Evolutionary conservation across 2,888 invertebrate species (phyloP), one percentile per base, ranked within the genome.

Genomic region (Hyles lineata): DNA sequence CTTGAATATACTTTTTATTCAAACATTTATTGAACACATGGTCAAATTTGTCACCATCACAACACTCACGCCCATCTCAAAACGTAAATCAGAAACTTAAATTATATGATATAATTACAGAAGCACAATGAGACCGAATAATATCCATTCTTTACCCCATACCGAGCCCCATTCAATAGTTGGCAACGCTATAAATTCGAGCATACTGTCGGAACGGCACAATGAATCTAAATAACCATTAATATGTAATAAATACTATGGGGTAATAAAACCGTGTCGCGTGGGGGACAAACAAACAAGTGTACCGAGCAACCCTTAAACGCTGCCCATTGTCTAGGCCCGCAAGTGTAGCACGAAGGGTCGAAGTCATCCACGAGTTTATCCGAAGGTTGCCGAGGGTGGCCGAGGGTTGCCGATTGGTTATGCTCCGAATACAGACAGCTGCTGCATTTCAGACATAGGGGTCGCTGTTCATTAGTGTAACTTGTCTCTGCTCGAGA

Each of bases 211-310:
- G 86, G 86, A 87, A 86, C 89, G 85, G 90, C 90, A 94, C 94
- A 94, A 94, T 94, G 93, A 93, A 92, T 92, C 93, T 90, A 93
- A 94, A 94, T 94, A 94, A 94, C 94, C 93, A 94, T 94, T 94
- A 94, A 94, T 94, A 94, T 93, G 94, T 93, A 94, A 94, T 94
- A 94, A 94, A 94, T 94, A 93, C 92, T 92, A 91, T 90, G 90
- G 94, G 92, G 93, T 86, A 91, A 92, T 92, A 93, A 92, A 91
- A 85, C 88, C 87, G 86, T 91, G 89, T 88, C 87, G 87, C 79
- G 86, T 83, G 87, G 92, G 93, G 94, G 86, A 89, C 92, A 93
- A 93, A 93, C 91, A 94, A 94, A 94, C 94, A 94, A 94, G 94
- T 93, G 93, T 88, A 90, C 83, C 73, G 83, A 79, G 86, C 87